Evolutionary conservation across 2,797 vertebrate genomes (phyloP).

Genomic region (Telmatherina bonti): DNA sequence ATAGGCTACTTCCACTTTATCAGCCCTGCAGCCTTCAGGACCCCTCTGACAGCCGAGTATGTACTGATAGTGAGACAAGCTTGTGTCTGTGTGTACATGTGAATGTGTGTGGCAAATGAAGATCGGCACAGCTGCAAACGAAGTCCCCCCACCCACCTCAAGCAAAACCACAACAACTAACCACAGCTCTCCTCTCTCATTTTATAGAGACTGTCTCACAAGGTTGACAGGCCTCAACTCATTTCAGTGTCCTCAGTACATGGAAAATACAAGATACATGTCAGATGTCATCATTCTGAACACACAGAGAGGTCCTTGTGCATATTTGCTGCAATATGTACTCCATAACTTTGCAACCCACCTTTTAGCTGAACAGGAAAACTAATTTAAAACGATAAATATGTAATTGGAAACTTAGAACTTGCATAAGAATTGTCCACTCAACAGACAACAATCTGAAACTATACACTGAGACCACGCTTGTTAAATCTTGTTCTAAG

Average conservation of each 20-base stretch:
- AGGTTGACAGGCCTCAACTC: constrained; percentile 43
- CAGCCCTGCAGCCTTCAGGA: constrained; percentile 49
- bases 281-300: constrained; percentile 2
- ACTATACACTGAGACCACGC: too few relatives aligned
- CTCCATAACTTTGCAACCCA: too few relatives aligned
- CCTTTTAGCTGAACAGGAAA: too few relatives aligned
- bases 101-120: constrained; percentile 29
- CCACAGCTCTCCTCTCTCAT: constrained; percentile 44
- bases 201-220: constrained; percentile 42
- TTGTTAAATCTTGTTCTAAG: too few relatives aligned
- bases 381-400: too few relatives aligned
- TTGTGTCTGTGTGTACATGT: constrained; percentile 15
- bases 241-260: constrained; percentile 22
- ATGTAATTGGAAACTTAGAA: too few relatives aligned
- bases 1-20: constrained; percentile 64
- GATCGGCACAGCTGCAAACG: constrained; percentile 32
- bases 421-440: too few relatives aligned
- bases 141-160: constrained; percentile 33
- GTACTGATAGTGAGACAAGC: constrained; percentile 15
- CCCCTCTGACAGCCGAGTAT: constrained; percentile 37
- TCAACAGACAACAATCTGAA: too few relatives aligned
- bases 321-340: too few relatives aligned
- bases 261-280: not conserved
- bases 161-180: constrained; percentile 63
- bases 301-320: not conserved